Conservation (phyloP, 2,797 vertebrate species). For the Poeciliopsis presidionis region DNA sequence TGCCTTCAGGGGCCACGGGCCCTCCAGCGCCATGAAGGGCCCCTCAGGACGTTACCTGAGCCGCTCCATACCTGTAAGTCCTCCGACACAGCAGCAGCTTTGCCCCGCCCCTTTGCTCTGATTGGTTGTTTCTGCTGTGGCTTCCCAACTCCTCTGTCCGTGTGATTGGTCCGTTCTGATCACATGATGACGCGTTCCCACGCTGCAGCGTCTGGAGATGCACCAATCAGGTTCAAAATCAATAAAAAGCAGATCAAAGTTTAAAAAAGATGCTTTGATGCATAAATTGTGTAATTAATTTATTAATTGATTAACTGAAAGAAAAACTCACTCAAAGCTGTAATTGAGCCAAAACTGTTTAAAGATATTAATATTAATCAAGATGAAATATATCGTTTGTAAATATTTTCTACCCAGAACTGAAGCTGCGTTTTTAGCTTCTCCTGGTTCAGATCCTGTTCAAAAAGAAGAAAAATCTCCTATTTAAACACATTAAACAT, state of each 20-base stretch:
- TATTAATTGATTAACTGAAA: no score
- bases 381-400: no score
- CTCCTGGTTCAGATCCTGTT: no score
- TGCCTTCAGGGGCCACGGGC: conserved; percentile 66
- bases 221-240: neutral
- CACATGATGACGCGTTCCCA: conserved; percentile 12
- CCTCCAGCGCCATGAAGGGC: conserved; percentile 79
- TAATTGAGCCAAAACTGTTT: no score
- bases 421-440: neutral
- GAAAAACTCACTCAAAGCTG: no score
- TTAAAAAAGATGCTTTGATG: neutral
- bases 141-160: conserved; percentile 12
- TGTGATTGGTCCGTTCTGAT: neutral
- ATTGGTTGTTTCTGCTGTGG: conserved; percentile 26
- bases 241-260: neutral
- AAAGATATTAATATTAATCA: no score
- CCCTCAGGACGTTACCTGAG: conserved; percentile 87
- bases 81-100: conserved; percentile 68
- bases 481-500: no score
- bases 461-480: no score
- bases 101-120: conserved; percentile 14
- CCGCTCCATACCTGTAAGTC: conserved; percentile 96
- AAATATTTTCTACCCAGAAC: no score
- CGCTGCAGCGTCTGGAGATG: neutral
- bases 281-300: neutral